Evolutionary conservation across 2,888 invertebrate species (phyloP), one percentile per base, ranked within the genome.

Genomic region (Drosophila multiciliata): DNA sequence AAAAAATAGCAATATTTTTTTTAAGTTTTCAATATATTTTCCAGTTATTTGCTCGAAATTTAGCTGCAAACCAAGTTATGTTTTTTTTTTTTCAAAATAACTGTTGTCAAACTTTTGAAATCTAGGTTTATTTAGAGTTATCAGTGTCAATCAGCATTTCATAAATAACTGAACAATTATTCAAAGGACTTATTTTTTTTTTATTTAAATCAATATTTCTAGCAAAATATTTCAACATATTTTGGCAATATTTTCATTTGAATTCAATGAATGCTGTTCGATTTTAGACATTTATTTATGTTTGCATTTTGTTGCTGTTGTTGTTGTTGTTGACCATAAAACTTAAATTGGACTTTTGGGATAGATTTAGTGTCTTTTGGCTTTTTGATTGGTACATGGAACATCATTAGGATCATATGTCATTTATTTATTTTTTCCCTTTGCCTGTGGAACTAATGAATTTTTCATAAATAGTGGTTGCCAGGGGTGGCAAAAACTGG

Each of bases 401-500:
- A 73, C 78, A 74, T 84, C 84, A 84, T 84, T 86, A 88, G 75
- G 81, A 73, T 88, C 84, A 88, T 84, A 84, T 84, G 87, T 83
- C 87, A 82, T 76, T 38, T 55, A 26, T 52, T 17, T 20, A 11
- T 5, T 4, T 5, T 49, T 48, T 7, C 15, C 9, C 26, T 26
- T 17, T 26, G 26, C 49, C 36, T 49, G 23, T 66, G 69, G 45
- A 62, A 83, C 78, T 83, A 85, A 85, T 85, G 89, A 85, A 85
- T 86, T 81, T 89, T 89, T 87, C 82, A 89, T 83, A 81, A 83
- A 81, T 83, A 76, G 68, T 76, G 78, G 83, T 84, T 84, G 78
- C 69, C 75, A 17, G 36, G 62, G 73, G 52, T 59, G 26, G 45
- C 50, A 49, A 55, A 2, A 36, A 36, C 23, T 17, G 75, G 71